Evolutionary conservation across 2,797 vertebrate species (phyloP), one percentile per base, ranked within the genome.

Genomic region (Sebastes oblongus): DNA sequence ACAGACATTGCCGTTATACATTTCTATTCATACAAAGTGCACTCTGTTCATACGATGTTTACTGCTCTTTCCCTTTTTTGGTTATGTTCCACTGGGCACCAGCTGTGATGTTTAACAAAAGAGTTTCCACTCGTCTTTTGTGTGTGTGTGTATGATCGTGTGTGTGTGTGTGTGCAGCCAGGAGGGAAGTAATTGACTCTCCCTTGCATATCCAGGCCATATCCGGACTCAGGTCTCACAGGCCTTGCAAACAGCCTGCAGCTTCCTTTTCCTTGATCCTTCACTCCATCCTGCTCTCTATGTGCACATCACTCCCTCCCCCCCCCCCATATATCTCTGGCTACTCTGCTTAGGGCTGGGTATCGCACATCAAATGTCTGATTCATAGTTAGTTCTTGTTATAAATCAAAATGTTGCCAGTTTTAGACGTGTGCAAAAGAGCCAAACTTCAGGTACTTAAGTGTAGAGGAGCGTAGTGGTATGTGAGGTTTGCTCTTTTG

Each of bases 141-240:
- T n/a, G 25, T 25, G 25, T 76, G 54, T 5, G 52, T 36, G 29
- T 22, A n/a, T 46, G 76, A 60, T 25, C 50, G 27, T 55, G 42
- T 65, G 50, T 65, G 50, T 34, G 29, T 34, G 20, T 60, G 72
- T 74, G 42, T 67, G 58, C 39, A 65, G 78, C 81, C 80, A 72
- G 85, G 73, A 84, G 89, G 85, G 86, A 87, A 75, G 91, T 94
- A 94, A 94, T 93, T 88, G 92, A 91, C 88, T 92, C 89, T 83
- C 83, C 83, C 79, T 90, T 92, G 89, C 86, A 86, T 93, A 89
- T 94, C 92, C 90, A 90, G 91, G 82, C 86, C 85, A 89, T 91
- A 92, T 95, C 93, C 92, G 91, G 94, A 89, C 89, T 91, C 84
- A 20, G 82, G 88, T 93, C 93, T 95, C 92, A 39, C 62, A 92